Conservation (phyloP, 2,888 invertebrate species). For the Scrobipalpa costella region DNA sequence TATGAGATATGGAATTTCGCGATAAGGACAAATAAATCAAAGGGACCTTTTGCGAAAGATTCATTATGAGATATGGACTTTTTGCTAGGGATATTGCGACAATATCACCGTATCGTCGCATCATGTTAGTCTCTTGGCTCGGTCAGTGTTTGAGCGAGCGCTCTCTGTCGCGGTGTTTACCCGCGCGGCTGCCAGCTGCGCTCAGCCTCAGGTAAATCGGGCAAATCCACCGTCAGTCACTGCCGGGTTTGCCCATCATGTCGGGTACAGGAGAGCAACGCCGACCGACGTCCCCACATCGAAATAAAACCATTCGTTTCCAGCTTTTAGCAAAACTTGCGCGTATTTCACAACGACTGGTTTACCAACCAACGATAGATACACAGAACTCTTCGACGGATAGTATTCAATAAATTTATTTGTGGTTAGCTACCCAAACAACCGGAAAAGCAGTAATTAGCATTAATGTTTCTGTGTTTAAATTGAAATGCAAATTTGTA, state of each 20-base stretch:
- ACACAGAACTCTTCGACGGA: not conserved
- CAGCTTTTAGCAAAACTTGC: not conserved
- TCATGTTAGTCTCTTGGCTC: constrained; percentile 27
- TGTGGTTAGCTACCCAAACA: constrained; percentile 5
- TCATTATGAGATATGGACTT: too few relatives aligned
- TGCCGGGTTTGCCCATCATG: constrained; percentile 31
- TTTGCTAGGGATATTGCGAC: too few relatives aligned
- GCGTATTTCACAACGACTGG: not conserved
- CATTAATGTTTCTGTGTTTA: constrained; percentile 4
- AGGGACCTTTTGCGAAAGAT: too few relatives aligned
- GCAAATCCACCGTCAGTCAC: constrained; percentile 31
- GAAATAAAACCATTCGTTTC: not conserved
- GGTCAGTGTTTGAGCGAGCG: constrained; percentile 38
- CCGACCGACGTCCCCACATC: not conserved
- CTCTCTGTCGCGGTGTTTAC: constrained; percentile 40
- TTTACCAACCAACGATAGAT: not conserved
- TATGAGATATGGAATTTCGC: too few relatives aligned
- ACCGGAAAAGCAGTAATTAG: constrained; percentile 6
- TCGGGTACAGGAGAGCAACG: not conserved
- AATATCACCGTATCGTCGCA: too few relatives aligned
- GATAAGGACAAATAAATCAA: too few relatives aligned
- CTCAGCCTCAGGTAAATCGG: constrained; percentile 31
- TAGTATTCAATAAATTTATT: constrained; percentile 5
- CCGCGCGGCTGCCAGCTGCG: constrained; percentile 30
- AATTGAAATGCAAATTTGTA: not conserved